Percentiles rank a stretch among this genome's conserved stretches.
phyloP scores from a whole-genome alignment of 2,797 vertebrate species.

The Parauchenoglanis ngamensis region DNA sequence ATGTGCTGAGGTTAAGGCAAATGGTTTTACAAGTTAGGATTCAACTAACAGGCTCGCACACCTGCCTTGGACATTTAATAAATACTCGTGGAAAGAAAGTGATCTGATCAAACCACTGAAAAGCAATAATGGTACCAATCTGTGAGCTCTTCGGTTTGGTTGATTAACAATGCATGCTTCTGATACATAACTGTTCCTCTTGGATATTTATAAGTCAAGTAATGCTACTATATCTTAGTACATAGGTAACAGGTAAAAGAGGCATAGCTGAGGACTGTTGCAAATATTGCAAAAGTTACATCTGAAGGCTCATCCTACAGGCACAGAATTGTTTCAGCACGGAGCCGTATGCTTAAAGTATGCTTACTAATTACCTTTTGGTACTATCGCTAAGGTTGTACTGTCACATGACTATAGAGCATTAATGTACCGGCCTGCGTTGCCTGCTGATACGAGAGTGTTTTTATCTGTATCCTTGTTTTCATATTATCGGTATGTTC shows the following conservation, averaged over 20 bases:
- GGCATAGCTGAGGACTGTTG: slow-evolving; percentile 7
- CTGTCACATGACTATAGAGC: not conserved
- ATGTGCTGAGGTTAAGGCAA: not conserved
- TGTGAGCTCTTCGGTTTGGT: not conserved
- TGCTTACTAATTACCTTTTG: not conserved
- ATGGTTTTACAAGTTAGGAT: not conserved
- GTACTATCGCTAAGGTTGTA: not conserved
- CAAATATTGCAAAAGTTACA: not conserved
- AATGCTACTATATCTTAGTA: not conserved
- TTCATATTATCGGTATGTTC: not conserved
- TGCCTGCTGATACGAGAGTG: not conserved
- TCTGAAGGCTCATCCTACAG: not conserved
- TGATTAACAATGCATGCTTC: not conserved
- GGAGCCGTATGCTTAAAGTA: not conserved
- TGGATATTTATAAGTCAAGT: not conserved
- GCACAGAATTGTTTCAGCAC: not conserved
- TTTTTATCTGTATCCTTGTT: not conserved
- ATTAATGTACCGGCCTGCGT: not conserved
- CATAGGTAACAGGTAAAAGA: slow-evolving; percentile 11
- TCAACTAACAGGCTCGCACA: not conserved
- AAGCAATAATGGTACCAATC: not conserved
- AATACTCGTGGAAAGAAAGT: no score
- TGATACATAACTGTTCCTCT: not conserved
- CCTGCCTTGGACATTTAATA: not conserved
- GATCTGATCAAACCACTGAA: not conserved